Conservation (phyloP, 1,140 invertebrate genomes). For the Drosophila albomicans region DNA sequence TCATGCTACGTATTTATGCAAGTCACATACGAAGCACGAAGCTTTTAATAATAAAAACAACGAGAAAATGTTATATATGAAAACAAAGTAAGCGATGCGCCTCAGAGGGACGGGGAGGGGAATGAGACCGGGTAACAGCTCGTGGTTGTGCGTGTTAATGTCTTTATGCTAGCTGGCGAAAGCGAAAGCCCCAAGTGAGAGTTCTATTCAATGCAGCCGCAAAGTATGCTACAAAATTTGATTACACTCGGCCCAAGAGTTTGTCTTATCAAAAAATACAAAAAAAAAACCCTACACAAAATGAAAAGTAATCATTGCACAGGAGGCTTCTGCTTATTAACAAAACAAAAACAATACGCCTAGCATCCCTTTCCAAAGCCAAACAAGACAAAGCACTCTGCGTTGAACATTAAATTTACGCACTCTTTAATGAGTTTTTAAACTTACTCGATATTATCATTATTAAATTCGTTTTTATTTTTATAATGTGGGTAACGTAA, state of each 20-base stretch:
- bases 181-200: slow-evolving; percentile 5
- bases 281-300: slow-evolving; percentile 5
- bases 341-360: slow-evolving; percentile 12
- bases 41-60: slow-evolving; percentile 84
- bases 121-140: slow-evolving; percentile 20
- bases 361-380: background rate
- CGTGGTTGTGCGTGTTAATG: slow-evolving; percentile 68
- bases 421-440: slow-evolving; percentile 24
- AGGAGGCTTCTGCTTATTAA: slow-evolving; percentile 31
- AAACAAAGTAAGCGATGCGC: slow-evolving; percentile 58
- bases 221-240: slow-evolving; percentile 41
- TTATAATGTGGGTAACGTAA: slow-evolving; percentile 13
- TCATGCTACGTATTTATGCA: slow-evolving; percentile 67
- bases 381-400: slow-evolving; percentile 37
- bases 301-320: slow-evolving; percentile 37
- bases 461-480: slow-evolving; percentile 52
- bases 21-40: slow-evolving; percentile 75
- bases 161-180: slow-evolving; percentile 44
- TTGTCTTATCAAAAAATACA: slow-evolving; percentile 26
- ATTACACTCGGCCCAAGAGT: slow-evolving; percentile 34
- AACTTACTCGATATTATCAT: slow-evolving; percentile 6
- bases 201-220: slow-evolving; percentile 39
- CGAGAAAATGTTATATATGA: slow-evolving; percentile 74
- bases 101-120: background rate
- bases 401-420: slow-evolving; percentile 1